Base-by-base conservation (phyloP, 2,797 vertebrate species). In the Megaceryle alcyon region DNA sequence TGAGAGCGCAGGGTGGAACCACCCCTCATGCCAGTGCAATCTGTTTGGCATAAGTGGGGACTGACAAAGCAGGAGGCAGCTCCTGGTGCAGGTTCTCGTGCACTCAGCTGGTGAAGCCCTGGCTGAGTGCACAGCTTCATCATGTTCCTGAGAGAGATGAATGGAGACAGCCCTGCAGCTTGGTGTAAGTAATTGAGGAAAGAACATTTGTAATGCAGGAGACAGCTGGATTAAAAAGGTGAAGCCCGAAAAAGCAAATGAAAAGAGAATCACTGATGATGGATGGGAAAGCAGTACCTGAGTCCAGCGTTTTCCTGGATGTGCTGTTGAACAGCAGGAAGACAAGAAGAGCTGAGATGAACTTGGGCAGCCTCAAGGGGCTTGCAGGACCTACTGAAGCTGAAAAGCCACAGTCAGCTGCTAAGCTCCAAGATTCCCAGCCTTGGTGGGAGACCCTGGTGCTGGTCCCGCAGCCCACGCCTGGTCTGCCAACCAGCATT, bases 191-290 rank as follows among this genome's bases (percentile, higher is more conserved):
- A 82, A 94, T 21, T 85, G 88, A 93, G 56, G 56, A 77, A 86
- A 92, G 88, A 90, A 77, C 71, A 89, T 95, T 94, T 92, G 80
- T 90, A 95, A 97, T 84, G 91, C 84, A 96, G 83, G 57, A 94
- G 90, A 94, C 93, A 96, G 91, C 91, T 88, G 91, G 90, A 95
- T 94, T 96, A 93, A 91, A 95, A 95, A 94, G 82, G 88, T 86
- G 84, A 97, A 94, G 77, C 59, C 77, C 82, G 86, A 94, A 84
- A 84, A 93, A 94, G 86, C 64, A 90, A 88, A 95, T 94, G 88
- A 85, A 96, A 97, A 94, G 82, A 76, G 78, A 96, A 96, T 94
- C 70, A 65, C 18, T 81, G 85, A 23, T 90, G 88, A 96, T 93
- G 94, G 90, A 97, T 96, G 70, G 64, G 68, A 92, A 93, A 80